A percentile compares a stretch with the other conserved stretches of the same genome.
These are phyloP conservation scores for Zingel zingel DNA, from an alignment of 2,113 vertebrate genomes.

Conservation along the genomic window DNA sequence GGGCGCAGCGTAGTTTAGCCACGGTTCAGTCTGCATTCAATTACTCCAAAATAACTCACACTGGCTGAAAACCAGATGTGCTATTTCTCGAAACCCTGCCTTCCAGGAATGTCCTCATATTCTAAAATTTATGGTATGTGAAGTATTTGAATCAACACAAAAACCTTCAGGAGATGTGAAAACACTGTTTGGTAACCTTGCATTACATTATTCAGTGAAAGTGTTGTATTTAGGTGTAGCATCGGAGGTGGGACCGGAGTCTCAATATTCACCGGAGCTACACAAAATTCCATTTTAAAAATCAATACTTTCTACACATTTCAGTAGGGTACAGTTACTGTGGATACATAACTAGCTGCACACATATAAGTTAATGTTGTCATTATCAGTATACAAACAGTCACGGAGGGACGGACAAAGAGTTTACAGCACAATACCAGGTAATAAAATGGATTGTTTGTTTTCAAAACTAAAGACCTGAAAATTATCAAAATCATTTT, in stretches of 20 bases:
- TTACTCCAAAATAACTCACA: conserved; percentile 18
- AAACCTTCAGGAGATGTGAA: not conserved
- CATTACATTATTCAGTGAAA: not conserved
- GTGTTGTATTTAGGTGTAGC: not conserved
- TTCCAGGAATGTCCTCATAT: conserved; percentile 28
- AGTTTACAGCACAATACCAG: not conserved
- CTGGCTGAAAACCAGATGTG: conserved; percentile 37
- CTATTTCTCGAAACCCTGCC: conserved; percentile 43
- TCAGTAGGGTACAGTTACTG: not conserved
- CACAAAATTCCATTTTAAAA: not conserved
- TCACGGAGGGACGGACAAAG: not conserved
- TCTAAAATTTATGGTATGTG: not conserved
- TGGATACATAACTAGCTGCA: not conserved
- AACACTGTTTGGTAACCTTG: not conserved
- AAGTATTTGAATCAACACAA: not conserved
- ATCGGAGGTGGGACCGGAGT: not conserved
- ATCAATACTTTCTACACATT: not conserved
- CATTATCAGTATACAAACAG: not conserved
- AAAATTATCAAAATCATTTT: conserved; percentile 16
- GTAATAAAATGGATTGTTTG: not conserved
- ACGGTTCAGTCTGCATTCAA: conserved; percentile 13
- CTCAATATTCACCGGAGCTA: not conserved
- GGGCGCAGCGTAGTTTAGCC: not conserved
- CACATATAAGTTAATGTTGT: not conserved
- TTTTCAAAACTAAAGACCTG: conserved; percentile 1